Evolutionary conservation across 2,797 vertebrate species (phyloP), one percentile per base, ranked within the genome.

Genomic region (Aulostomus chinensis): DNA sequence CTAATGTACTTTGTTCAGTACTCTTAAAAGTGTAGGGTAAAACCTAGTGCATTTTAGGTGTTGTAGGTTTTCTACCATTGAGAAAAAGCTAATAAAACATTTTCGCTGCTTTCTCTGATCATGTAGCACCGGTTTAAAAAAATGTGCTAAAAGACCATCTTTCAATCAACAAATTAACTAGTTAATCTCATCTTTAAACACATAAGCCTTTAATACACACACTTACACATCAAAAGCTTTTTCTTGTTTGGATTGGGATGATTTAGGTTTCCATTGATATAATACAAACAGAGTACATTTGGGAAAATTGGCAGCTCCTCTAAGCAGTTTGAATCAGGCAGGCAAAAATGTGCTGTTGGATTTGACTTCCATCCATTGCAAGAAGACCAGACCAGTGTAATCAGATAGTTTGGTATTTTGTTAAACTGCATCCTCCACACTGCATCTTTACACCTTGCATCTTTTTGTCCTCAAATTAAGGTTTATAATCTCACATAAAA

Each of bases 181-280:
- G n/a, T n/a, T n/a, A 31, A 72, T 78, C 22, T 61, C 35, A 53
- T 77, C 42, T 49, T 25, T 16, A 16, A 38, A 37, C 34, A 25
- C 34, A n/a, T n/a, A n/a, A n/a, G n/a, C n/a, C n/a, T n/a, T n/a
- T n/a, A n/a, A 42, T 15, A 60, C 20, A 12, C 30, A 45, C 41
- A 41, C 26, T 41, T 58, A 58, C 40, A 55, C 32, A 47, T 18
- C 35, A 39, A 53, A 66, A 64, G 58, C 29, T 58, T 59, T 58
- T 64, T 50, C 40, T 76, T 59, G 14, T 54, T 50, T 56, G 16
- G 22, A 64, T 41, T 62, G 48, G 17, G 4, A 17, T 12, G 43
- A 38, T 32, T 25, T 63, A 31, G 39, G 24, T 77, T 68, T 71
- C 62, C 51, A 60, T 16, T 26, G 12, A 42, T 52, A 34, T 45